Conservation (phyloP, 2,113 vertebrate genomes). For the Lichenostomus cassidix region DNA sequence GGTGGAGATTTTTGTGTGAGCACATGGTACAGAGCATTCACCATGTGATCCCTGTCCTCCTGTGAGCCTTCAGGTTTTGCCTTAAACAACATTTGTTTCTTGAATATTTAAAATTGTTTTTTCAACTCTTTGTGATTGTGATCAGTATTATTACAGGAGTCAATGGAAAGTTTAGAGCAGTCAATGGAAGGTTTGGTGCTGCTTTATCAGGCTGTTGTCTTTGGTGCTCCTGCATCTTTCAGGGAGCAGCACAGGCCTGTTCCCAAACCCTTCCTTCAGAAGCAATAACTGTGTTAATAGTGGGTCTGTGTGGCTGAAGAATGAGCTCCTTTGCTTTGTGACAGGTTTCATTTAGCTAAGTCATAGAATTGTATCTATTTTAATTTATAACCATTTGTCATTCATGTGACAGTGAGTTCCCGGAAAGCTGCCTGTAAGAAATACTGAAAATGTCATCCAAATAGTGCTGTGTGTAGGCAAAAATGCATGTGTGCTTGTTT, state of each 20-base stretch:
- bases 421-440: not conserved
- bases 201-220: not conserved
- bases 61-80: not conserved
- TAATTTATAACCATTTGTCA: not conserved
- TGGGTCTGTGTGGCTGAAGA: not conserved
- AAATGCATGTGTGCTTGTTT: not conserved
- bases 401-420: not conserved
- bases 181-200: not conserved
- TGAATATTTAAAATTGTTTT: not conserved
- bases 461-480: not conserved
- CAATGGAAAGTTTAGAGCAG: not conserved
- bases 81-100: not conserved
- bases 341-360: not conserved
- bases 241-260: not conserved
- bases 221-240: not conserved
- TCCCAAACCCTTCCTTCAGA: not conserved
- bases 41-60: not conserved
- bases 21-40: fast-evolving
- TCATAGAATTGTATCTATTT: not conserved
- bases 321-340: not conserved
- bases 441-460: not conserved
- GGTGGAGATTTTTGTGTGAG: not conserved
- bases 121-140: not conserved
- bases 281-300: not conserved
- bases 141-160: not conserved